Conservation (phyloP, 1,140 invertebrate species). For the Drosophila micromelanica region DNA sequence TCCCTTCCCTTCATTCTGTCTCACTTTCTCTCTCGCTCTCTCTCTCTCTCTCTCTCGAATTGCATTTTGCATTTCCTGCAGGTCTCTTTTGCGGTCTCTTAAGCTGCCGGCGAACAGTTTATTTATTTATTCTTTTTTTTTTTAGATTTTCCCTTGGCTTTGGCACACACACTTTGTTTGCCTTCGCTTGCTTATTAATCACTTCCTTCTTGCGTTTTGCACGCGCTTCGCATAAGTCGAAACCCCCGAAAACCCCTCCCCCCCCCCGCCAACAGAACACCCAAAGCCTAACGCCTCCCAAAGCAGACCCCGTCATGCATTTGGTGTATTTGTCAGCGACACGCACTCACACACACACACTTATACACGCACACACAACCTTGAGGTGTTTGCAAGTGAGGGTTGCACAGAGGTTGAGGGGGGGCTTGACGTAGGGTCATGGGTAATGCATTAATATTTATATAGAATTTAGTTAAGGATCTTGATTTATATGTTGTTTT, state of each 20-base stretch:
- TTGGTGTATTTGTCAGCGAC: constrained; percentile 53
- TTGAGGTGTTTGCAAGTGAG: constrained; percentile 15
- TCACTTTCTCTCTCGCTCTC: background rate
- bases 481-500: too few species aligned
- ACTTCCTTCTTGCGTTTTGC: constrained; percentile 60
- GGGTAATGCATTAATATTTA: background rate
- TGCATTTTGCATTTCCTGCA: constrained; percentile 37
- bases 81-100: constrained; percentile 46
- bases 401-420: background rate
- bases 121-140: background rate
- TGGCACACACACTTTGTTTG: constrained; percentile 32
- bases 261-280: constrained; percentile 12
- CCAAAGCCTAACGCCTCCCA: background rate
- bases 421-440: background rate
- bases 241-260: background rate
- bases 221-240: constrained; percentile 26
- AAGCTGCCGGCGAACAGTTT: constrained; percentile 30
- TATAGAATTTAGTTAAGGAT: background rate
- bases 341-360: constrained; percentile 8
- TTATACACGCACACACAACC: constrained; percentile 14
- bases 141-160: too few species aligned
- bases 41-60: background rate
- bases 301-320: constrained; percentile 32
- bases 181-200: constrained; percentile 62
- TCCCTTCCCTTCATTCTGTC: background rate